Base-by-base conservation (phyloP, 2,888 invertebrate species). In the Nomada ferruginata region DNA sequence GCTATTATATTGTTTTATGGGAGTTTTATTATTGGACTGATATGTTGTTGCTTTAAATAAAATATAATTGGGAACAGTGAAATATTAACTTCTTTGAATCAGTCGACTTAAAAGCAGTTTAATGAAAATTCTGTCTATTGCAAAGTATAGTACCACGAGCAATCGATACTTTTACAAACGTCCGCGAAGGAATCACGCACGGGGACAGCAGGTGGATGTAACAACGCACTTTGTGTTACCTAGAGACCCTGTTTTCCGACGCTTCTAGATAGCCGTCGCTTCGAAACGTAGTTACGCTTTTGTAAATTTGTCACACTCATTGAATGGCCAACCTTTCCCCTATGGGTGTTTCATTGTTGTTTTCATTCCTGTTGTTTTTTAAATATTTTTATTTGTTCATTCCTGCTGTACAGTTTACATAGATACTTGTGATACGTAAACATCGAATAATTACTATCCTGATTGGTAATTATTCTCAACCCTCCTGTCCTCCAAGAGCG, bases 141-240 rank as follows among this genome's bases (percentile, higher is more conserved):
- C 36, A 36, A 36, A 36, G 7, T 36, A 36, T 7, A 36, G 36
- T 36, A 5, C 50, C 11, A 13, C 26, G 15, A 9, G 13, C 20
- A 1, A 36, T 15, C 18, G 55, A 66, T 68, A 71, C 61, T 71
- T 76, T 23, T 63, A 72, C 53, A 20, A 68, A 20, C 47, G 26
- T 53, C 52, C 47, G 11, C 15, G 47, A n/a, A 26, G 26, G 47
- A 66, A 57, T 78, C 42, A n/a, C 74, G 44, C 82, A 60, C 82
- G 76, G 82, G 82, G 79, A 82, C 85, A 85, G 73, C 76, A 78
- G 78, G 78, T 84, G 84, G 76, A 84, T 74, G 52, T 74, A 47
- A 69, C 60, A 50, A 68, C 42, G 69, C 61, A 76, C 50, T 76
- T 64, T 68, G 55, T 76, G 55, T 76, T 42, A 65, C 69, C 68